A percentile compares a stretch with the other conserved stretches of the same genome.
Evolutionary conservation across 2,113 vertebrate species (phyloP).

Genomic region (Barbus barbus): DNA sequence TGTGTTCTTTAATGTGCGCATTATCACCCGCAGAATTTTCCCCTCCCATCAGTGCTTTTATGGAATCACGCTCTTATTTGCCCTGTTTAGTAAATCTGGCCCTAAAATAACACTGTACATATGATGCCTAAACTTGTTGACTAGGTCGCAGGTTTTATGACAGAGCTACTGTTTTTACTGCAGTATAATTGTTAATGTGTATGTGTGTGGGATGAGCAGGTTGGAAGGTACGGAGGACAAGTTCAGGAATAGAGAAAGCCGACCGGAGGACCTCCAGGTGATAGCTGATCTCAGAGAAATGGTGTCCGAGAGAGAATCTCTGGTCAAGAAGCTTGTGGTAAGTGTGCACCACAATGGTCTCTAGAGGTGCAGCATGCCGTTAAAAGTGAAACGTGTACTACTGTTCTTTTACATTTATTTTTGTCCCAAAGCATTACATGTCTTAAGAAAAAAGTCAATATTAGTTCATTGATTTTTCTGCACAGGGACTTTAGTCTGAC

Average conservation of each 20-base stretch:
- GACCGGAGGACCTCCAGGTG: conserved; percentile 90
- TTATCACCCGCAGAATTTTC: no score
- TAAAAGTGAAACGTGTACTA: neutral
- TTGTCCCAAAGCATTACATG: neutral
- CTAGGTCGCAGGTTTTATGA: neutral
- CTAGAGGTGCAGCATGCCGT: neutral
- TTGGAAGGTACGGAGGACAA: conserved; percentile 97
- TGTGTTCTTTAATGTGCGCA: no score
- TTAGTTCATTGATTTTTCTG: conserved; percentile 34
- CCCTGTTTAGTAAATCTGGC: no score
- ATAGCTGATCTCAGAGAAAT: conserved; percentile 94
- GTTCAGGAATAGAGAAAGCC: conserved; percentile 89
- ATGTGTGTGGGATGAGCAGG: conserved; percentile 67
- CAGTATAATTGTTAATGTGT: conserved; percentile 20
- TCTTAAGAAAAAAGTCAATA: conserved; percentile 1
- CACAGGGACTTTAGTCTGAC: conserved; percentile 11
- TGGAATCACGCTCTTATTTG: no score
- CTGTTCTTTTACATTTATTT: neutral
- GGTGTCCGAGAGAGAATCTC: conserved; percentile 90
- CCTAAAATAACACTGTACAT: no score
- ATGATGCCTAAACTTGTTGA: neutral
- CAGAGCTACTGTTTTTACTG: neutral
- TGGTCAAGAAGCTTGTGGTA: conserved; percentile 98
- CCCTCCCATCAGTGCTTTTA: no score
- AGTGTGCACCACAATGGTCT: conserved; percentile 52